Evolutionary conservation across 2,113 vertebrate species (phyloP), one percentile per base, ranked within the genome.

Genomic region (Romanogobio albipinnatus): DNA sequence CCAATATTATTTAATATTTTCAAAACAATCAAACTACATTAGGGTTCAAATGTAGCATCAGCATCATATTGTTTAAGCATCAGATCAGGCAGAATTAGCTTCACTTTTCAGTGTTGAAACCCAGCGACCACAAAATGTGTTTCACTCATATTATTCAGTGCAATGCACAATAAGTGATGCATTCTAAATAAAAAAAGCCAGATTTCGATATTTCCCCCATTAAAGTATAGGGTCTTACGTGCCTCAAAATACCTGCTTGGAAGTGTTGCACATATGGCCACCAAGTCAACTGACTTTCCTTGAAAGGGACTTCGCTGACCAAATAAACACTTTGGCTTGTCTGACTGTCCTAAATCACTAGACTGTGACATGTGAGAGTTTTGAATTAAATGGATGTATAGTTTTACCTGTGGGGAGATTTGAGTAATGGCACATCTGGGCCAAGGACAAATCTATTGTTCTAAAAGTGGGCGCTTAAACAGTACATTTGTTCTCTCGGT

Each of bases 401-500:
- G 61, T 61, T 58, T n/a, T 14, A 84, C 61, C 82, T 68, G 82
- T 70, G 71, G 70, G 83, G 58, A 70, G 59, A 51, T 53, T 26
- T 11, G 77, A 19, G 73, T 70, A 49, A 82, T 14, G 64, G 51
- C 47, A 74, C 36, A 84, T 59, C 33, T 43, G 33, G 82, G 71
- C 53, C 70, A 84, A 87, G 77, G 82, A 80, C 64, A 84, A 81
- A 81, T 81, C 59, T 76, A 84, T 70, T 76, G 76, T 47, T 59
- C 64, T 43, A 66, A 61, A 70, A 87, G 82, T 39, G 53, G 59
- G 22, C 7, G 49, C 36, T 66, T 10, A 36, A 59, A 53, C 56
- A 33, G 70, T 45, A 68, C 15, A 76, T 76, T 59, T 70, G 71
- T 26, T 39, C 64, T 59, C 45, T 14, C 53, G 26, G 39, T 1